A percentile compares a stretch with the other conserved stretches of the same genome.
Evolutionary conservation across 2,113 vertebrate species (phyloP).

Genomic region (Lethenteron camtschaticum): DNA sequence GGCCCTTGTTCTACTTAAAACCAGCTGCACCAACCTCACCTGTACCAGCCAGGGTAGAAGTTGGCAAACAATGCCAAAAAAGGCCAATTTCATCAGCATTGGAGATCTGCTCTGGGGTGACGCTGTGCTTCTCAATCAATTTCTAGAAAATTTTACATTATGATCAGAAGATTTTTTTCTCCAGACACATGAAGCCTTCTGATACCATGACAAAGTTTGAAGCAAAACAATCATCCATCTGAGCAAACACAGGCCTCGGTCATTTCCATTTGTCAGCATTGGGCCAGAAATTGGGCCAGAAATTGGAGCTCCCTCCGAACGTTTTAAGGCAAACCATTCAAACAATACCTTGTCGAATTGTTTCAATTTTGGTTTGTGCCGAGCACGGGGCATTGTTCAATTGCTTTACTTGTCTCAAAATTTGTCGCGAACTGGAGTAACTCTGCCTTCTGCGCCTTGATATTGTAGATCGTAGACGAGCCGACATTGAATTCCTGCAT

Average conservation of each 20-base stretch:
- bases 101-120: no score
- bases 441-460: no score
- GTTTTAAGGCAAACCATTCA: slow-evolving; percentile 1
- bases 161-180: not conserved
- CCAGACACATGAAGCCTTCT: not conserved
- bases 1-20: not conserved
- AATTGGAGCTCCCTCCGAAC: not conserved
- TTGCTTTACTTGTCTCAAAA: no score
- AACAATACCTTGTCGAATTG: not conserved
- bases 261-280: not conserved
- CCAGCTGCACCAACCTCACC: not conserved
- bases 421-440: no score
- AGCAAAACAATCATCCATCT: not conserved
- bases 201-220: not conserved
- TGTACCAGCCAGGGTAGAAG: not conserved
- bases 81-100: not conserved
- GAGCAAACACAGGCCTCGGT: not conserved
- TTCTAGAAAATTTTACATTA: no score
- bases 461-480: no score
- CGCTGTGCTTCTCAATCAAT: no score
- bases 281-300: not conserved
- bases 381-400: no score
- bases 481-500: no score
- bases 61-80: not conserved
- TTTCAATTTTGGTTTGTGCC: not conserved